Conservation (phyloP, 2,888 invertebrate genomes). For the Tromatobia lineatoria region DNA sequence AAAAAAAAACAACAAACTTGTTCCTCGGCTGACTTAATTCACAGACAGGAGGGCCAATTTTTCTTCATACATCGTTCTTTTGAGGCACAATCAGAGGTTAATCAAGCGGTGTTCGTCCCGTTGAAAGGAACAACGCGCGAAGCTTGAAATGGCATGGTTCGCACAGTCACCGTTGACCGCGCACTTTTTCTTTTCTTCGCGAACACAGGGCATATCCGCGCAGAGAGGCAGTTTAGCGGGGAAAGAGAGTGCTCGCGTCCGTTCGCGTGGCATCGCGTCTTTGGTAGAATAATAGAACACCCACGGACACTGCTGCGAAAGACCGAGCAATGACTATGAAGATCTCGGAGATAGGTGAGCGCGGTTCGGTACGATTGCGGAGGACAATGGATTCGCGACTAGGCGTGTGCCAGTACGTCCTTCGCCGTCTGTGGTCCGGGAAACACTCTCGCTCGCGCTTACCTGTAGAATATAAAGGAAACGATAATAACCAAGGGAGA, state of each 20-base stretch:
- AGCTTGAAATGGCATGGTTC: constrained; percentile 52
- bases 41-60: neutral
- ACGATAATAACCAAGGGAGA: constrained; percentile 62
- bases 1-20: neutral
- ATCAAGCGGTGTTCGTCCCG: constrained; percentile 53
- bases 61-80: constrained; percentile 24
- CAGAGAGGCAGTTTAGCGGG: constrained; percentile 47
- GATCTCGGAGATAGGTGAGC: constrained; percentile 66
- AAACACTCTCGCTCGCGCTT: constrained; percentile 58
- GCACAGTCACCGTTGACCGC: constrained; percentile 59
- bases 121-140: constrained; percentile 63
- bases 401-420: constrained; percentile 70
- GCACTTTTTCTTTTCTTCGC: constrained; percentile 43
- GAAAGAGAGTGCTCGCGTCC: constrained; percentile 31
- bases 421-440: constrained; percentile 61
- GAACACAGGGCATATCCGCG: constrained; percentile 34
- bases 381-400: constrained; percentile 71
- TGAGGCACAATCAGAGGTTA: constrained; percentile 56
- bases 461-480: constrained; percentile 64
- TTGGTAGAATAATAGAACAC: constrained; percentile 66
- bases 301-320: constrained; percentile 65
- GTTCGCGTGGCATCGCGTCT: constrained; percentile 63
- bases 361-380: constrained; percentile 5
- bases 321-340: constrained; percentile 66
- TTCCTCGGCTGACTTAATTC: neutral